Percentiles rank a stretch among this genome's conserved stretches.
These are phyloP conservation scores for Apotomis betuletana DNA, from an alignment of 2,888 invertebrate genomes.

Conservation along the genomic window DNA sequence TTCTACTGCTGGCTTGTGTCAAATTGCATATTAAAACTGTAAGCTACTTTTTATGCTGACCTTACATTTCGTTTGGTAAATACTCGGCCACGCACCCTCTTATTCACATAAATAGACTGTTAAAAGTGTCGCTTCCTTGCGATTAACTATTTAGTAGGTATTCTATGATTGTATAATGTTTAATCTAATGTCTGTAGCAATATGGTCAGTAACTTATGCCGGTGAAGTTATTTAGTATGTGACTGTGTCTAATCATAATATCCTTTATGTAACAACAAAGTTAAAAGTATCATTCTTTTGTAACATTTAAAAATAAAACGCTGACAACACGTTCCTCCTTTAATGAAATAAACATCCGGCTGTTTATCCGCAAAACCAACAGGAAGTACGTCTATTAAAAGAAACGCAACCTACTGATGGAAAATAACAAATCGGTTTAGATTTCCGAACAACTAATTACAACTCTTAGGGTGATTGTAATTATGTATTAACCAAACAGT, in stretches of 20 bases:
- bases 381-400: slow-evolving; percentile 7
- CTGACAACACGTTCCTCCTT: background rate
- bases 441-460: background rate
- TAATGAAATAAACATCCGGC: background rate
- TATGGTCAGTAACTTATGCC: background rate
- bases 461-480: slow-evolving; percentile 2
- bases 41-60: too few relatives aligned
- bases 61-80: too few relatives aligned
- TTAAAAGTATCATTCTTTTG: background rate
- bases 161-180: background rate
- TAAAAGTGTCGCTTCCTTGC: background rate
- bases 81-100: background rate
- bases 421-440: slow-evolving; percentile 15
- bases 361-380: slow-evolving; percentile 11
- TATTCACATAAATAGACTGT: background rate
- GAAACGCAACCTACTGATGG: slow-evolving; percentile 5
- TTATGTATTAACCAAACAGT: slow-evolving; percentile 1
- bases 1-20: too few relatives aligned
- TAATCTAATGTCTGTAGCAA: background rate
- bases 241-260: background rate
- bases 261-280: background rate
- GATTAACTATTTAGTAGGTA: background rate
- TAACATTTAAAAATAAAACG: background rate
- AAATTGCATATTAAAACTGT: too few relatives aligned
- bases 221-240: background rate